A percentile compares a stretch with the other conserved stretches of the same genome.
Evolutionary conservation across 2,888 invertebrate species (phyloP).

Genomic region (Euzophera pinguis): DNA sequence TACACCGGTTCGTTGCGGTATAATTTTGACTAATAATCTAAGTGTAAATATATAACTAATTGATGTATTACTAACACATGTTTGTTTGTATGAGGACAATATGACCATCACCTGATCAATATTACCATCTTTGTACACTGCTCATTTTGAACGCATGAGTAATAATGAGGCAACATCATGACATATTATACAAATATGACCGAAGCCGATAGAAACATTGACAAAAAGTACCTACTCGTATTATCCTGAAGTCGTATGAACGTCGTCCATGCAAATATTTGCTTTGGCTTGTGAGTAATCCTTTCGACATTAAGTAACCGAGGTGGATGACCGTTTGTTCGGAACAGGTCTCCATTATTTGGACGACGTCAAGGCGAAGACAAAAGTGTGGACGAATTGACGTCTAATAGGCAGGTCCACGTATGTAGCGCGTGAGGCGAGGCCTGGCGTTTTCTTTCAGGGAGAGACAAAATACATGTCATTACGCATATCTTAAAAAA

Average conservation of each 20-base stretch:
- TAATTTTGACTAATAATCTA: slow-evolving; percentile 17
- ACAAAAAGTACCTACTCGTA: background rate
- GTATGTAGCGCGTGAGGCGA: slow-evolving; percentile 4
- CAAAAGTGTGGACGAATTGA: slow-evolving; percentile 39
- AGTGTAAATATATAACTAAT: no score
- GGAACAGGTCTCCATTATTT: slow-evolving; percentile 53
- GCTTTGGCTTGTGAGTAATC: slow-evolving; percentile 61
- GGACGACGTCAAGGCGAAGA: slow-evolving; percentile 31
- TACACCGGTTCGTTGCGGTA: slow-evolving; percentile 22
- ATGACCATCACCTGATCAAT: no score
- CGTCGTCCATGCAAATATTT: slow-evolving; percentile 54
- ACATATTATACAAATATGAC: slow-evolving; percentile 12
- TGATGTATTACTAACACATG: no score
- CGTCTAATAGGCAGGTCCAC: slow-evolving; percentile 21
- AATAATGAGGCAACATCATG: slow-evolving; percentile 27
- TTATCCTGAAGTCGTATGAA: slow-evolving; percentile 45
- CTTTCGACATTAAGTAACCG: slow-evolving; percentile 66
- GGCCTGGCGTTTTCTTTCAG: background rate
- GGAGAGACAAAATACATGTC: background rate
- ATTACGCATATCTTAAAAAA: slow-evolving; percentile 4
- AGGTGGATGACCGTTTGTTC: slow-evolving; percentile 71
- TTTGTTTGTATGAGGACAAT: no score
- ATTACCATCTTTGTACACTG: background rate
- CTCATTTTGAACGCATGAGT: slow-evolving; percentile 2
- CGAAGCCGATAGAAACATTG: background rate